Evolutionary conservation across 2,888 invertebrate genomes (phyloP), one percentile per base, ranked within the genome.

Genomic region (Patella pellucida): DNA sequence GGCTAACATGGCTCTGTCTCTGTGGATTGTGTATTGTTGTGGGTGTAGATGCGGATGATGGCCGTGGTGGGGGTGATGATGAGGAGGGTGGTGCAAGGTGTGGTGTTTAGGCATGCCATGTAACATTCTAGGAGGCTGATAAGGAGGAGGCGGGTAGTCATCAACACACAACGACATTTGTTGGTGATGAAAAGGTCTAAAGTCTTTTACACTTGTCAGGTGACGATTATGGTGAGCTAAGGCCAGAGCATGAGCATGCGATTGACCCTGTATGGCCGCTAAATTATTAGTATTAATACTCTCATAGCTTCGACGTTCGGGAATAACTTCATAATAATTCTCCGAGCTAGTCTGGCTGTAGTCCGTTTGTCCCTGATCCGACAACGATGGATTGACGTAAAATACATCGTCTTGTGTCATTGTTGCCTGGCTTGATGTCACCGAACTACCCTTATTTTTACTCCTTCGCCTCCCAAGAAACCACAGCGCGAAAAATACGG

Each of bases 321-420:
- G 88, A 71, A 88, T 88, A 3, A 88, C 88, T 76, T 88, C 88
- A 76, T 88, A 88, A 78, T 88, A 88, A 76, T 88, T 88, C 79
- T 88, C 88, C 12, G 88, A 88, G 31, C 86, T 85, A 75, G 86
- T 86, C 76, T 87, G 87, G n/a, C 85, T 86, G 76, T 87, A 86
- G 19, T 87, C 86, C 27, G 79, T 80, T 72, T 85, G 85, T 56
- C 85, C 86, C 23, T 85, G 79, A 71, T 88, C 88, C 12, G 86
- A 87, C 52, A 87, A 77, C 9, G 87, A 87, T 3, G 87, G 87
- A 74, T 88, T 88, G n/a, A 87, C 87, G 77, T 87, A 88, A 78
- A 88, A 88, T 51, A 88, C 86, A 75, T 87, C 81, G 72, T 82
- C 88, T 76, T 87, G 88, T 54, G 87, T 88, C 88, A 87, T 87